Evolutionary conservation across 2,888 invertebrate species (phyloP), one percentile per base, ranked within the genome.

Genomic region (Abrostola triplasia): DNA sequence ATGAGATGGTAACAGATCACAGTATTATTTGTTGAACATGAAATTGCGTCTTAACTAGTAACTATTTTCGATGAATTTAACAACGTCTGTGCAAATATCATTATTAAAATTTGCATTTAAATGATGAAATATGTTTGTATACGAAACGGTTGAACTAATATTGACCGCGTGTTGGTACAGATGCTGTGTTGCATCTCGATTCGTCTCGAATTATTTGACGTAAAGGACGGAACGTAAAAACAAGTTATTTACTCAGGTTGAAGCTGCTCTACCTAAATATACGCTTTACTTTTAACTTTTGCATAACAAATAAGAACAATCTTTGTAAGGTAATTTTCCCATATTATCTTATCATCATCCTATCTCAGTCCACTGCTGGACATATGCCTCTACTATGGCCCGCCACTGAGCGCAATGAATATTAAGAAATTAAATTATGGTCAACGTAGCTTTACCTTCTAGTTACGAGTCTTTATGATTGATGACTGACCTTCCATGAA

Each of bases 81-180:
- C 12, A 47, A 47, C 10, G 44, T 24, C 13, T 24, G 44, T 13
- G 13, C 24, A 13, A 47, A 47, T 47, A 47, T 24, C 8, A 41
- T 41, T n/a, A 41, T 13, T 12, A 44, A 6, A 47, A 47, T 47
- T 47, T 47, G 13, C 44, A 47, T 5, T 13, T 13, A 5, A 24
- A 47, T 47, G 44, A 47, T 24, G 44, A 47, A 44, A 47, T 9
- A 47, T 24, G 24, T 24, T 24, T 24, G 24, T 24, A 24, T 10
- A 9, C 10, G 44, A 47, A 47, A 47, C 44, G 44, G 24, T 50
- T 50, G 50, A 50, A 50, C 12, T 36, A 37, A 47, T 47, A 47
- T 47, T 47, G 44, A 47, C 44, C 5, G 44, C 12, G 13, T 44
- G 13, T 44, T 47, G 5, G 13, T 9, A 24, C 44, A 47, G 44